Conservation (phyloP, 2,797 vertebrate genomes). For the Etheostoma perlongum region DNA sequence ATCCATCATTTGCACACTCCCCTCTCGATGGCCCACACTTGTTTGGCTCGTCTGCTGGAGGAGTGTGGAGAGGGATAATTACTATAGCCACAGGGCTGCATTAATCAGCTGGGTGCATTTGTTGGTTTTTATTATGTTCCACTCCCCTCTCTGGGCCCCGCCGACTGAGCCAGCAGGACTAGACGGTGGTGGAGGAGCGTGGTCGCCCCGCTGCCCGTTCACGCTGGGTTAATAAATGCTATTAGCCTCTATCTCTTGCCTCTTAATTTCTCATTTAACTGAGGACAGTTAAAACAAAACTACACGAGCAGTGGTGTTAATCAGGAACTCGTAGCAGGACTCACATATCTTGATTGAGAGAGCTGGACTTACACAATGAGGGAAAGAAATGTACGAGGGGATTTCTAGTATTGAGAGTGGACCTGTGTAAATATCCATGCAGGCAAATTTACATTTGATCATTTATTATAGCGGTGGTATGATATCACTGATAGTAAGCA, state of each 20-base stretch:
- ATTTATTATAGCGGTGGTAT: neutral
- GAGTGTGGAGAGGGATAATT: conserved; percentile 93
- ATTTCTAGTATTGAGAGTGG: conserved; percentile 15
- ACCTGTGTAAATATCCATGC: conserved; percentile 27
- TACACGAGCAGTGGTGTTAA: conserved; percentile 66
- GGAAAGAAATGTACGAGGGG: conserved; percentile 38
- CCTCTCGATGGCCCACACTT: conserved; percentile 61
- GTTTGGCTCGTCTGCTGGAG: conserved; percentile 78
- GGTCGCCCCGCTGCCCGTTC: conserved; percentile 61
- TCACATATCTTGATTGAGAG: conserved; percentile 63
- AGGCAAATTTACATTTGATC: conserved; percentile 17
- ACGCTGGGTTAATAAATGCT: conserved; percentile 83
- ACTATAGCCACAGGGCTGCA: conserved; percentile 94
- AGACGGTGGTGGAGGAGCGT: conserved; percentile 52
- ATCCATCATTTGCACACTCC: conserved; percentile 59
- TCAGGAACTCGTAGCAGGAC: conserved; percentile 71
- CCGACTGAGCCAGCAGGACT: conserved; percentile 58
- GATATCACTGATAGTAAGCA: conserved; percentile 11
- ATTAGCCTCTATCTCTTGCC: conserved; percentile 81
- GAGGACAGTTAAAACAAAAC: conserved; percentile 72
- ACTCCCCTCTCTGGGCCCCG: conserved; percentile 78
- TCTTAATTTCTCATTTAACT: conserved; percentile 81
- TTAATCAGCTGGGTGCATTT: conserved; percentile 93
- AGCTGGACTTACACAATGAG: conserved; percentile 56
- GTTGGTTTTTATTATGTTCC: conserved; percentile 89